Conservation (phyloP, 2,888 invertebrate species). For the Thecocarcelia acutangulata region DNA sequence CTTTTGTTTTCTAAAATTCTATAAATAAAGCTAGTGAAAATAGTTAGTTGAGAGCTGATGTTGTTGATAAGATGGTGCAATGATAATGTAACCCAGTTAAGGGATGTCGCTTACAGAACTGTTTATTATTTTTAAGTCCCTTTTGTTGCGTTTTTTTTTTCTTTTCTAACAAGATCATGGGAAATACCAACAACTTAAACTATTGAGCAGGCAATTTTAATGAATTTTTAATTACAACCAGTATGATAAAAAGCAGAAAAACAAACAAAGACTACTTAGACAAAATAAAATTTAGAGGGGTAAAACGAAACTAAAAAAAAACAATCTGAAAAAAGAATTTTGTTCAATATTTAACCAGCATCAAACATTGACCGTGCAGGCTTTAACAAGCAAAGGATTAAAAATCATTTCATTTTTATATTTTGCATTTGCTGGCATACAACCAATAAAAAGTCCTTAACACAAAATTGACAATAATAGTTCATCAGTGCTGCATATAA, state of each 20-base stretch:
- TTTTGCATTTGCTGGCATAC: background rate
- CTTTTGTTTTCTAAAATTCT: conserved; percentile 40
- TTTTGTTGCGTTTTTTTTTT: background rate
- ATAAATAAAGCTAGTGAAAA: background rate
- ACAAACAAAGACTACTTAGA: background rate
- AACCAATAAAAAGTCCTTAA: background rate
- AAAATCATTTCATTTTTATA: conserved; percentile 29
- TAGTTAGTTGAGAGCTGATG: background rate
- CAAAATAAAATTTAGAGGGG: conserved; percentile 13
- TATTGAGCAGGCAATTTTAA: conserved; percentile 40
- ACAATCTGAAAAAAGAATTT: background rate
- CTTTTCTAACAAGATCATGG: conserved; percentile 49
- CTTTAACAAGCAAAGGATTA: conserved; percentile 61
- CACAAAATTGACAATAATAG: conserved; percentile 45
- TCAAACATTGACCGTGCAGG: conserved; percentile 57
- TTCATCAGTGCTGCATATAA: conserved; percentile 40
- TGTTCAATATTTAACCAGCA: background rate
- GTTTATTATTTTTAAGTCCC: background rate
- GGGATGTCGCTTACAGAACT: conserved; percentile 10
- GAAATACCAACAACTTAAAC: conserved; percentile 59
- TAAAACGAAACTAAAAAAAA: background rate
- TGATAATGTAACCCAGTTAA: conserved; percentile 47
- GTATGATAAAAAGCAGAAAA: conserved; percentile 6
- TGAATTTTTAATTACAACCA: conserved; percentile 42
- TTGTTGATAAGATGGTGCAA: conserved; percentile 33